These are phyloP conservation scores for Pseudococcus jackbeardsleyi DNA, from an alignment of 2,888 invertebrate genomes.

Conservation along the genomic window DNA sequence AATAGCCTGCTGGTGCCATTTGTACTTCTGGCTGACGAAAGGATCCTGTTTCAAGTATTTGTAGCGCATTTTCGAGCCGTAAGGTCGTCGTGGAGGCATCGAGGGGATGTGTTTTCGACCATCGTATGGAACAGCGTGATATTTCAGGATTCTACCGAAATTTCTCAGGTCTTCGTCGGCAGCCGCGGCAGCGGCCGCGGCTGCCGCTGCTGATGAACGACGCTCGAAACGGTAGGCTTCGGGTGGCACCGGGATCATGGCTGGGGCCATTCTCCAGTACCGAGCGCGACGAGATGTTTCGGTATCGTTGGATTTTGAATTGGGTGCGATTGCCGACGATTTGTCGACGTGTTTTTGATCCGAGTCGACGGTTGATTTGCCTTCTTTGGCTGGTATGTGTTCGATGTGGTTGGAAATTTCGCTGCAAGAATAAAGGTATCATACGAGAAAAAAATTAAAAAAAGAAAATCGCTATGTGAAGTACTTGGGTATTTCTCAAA, in stretches of 20 bases:
- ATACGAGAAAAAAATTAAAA: too few species aligned
- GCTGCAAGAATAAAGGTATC: neutral
- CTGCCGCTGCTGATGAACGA: neutral
- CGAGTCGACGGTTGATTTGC: neutral
- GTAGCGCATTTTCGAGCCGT: neutral
- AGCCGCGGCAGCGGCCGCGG: slow-evolving; percentile 63
- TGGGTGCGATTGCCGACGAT: neutral
- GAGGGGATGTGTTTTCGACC: neutral
- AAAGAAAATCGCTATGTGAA: too few species aligned
- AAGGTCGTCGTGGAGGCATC: neutral
- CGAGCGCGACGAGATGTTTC: neutral
- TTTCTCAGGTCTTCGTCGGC: neutral
- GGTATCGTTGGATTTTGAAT: neutral
- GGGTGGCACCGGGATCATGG: neutral
- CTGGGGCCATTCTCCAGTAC: neutral
- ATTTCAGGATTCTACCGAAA: neutral
- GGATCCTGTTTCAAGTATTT: too few species aligned
- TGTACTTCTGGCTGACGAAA: too few species aligned
- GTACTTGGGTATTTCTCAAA: too few species aligned
- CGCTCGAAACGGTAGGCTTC: neutral
- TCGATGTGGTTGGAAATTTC: slow-evolving; percentile 23
- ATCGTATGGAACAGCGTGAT: neutral
- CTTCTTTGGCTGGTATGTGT: neutral
- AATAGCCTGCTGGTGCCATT: too few species aligned
- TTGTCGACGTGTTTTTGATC: neutral